Evolutionary conservation across 2,888 invertebrate species (phyloP), one percentile per base, ranked within the genome.

Genomic region (Vesta saturnalis): DNA sequence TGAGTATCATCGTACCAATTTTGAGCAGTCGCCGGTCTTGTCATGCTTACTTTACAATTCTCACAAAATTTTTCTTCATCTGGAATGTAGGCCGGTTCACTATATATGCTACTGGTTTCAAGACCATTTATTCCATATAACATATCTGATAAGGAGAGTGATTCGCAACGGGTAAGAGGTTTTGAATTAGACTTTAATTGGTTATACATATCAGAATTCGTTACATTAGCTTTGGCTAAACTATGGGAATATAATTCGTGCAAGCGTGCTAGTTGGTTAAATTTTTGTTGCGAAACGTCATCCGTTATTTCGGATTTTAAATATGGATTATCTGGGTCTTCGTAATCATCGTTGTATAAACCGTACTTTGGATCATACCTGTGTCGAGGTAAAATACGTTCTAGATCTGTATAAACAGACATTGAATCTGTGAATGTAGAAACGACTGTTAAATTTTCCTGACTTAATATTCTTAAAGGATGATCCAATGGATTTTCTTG

Each of bases 391-490:
- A 91, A 86, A 80, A 90, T 88, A 68, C 90, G 84, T 81, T 91
- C 91, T 65, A 91, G 85, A 83, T 91, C 91, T 74, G 89, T 90
- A 67, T 89, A 89, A 61, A 89, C 85, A 0, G 89, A 89, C 80
- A 89, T 83, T 0, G 89, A 89, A 86, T 94, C 94, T 12, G 94
- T 92, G 79, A 96, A 96, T 52, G 95, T 95, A 30, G 96, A 95
- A 6, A 95, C 94, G 16, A 94, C 92, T 4, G 95, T 95, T 73
- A 96, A 86, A 83, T 95, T 95, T 85, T 96, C 95, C 85, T 95
- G 94, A 79, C 96, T 96, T 47, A 96, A 87, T 76, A 95, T 93
- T 74, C 95, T 88, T 58, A 96, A 85, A 0, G 96, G 96, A 86
- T 96, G 96, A 79, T 93, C 94, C 71, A 92, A 90, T 61, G 83